Evolutionary conservation across 2,113 vertebrate species (phyloP), one percentile per base, ranked within the genome.

Genomic region (Lophotis ruficrista): DNA sequence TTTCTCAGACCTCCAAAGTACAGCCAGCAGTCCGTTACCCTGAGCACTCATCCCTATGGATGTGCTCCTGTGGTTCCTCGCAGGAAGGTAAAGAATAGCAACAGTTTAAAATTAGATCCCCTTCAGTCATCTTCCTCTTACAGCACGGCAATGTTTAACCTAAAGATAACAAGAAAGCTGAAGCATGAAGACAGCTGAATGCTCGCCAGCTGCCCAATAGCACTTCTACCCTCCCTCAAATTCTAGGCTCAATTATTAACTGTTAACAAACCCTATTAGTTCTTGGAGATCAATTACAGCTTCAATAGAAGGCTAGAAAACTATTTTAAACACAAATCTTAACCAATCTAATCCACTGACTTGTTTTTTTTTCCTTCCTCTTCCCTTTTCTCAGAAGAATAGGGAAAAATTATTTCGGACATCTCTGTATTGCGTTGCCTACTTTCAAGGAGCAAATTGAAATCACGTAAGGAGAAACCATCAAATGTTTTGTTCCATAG

Each of bases 1-100:
- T 45, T 84, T 76, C 51, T 41, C 73, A 94, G 69, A 25, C 30
- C 64, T 89, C 17, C 7, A 7, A 18, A 54, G 84, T 88, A 78
- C 38, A 93, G 69, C 9, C 84, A 84, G 73, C 53, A 75, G 45
- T 60, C 83, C 72, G 80, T 9, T 90, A 56, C 83, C 62, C 28
- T 5, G 8, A 68, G 48, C 6, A 0, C 18, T 69, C 0, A 1
- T 37, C 53, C 48, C n/a, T 82, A 15, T 1, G 5, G 48, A 81
- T 22, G 53, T 23, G 20, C 30, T 88, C 58, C 50, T 33, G 18
- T 6, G 9, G 71, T 25, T 87, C 58, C 68, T 70, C 60, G n/a
- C 4, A 81, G 10, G 19, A 90, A 88, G 2, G 10, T 28, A 69
- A 89, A 76, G 64, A 91, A 79, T 4, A 89, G 33, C 43, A 75